Evolutionary conservation across 2,797 vertebrate species (phyloP), one percentile per base, ranked within the genome.

Genomic region (Enteromius viviparus): DNA sequence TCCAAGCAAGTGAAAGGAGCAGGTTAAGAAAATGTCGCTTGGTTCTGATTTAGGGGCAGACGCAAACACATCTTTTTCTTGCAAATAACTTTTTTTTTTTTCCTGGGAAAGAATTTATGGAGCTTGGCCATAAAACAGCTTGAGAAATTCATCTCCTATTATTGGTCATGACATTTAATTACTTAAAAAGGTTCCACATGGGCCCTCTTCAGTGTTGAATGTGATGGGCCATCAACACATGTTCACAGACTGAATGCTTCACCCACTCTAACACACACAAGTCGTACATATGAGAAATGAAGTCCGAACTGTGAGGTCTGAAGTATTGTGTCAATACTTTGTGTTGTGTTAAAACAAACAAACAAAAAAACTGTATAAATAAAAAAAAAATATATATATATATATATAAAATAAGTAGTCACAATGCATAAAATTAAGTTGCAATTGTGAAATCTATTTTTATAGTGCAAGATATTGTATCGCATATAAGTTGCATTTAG

Each of bases 151-250:
- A 66, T 72, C 84, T 86, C 64, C 81, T 55, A 68, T 88, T 88
- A 84, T 86, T 83, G 85, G 79, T 85, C 86, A 69, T 82, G 85
- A 85, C 83, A 78, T 87, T 85, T 89, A 81, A 87, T 89, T 87
- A 88, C 85, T 80, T 86, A 88, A 88, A 87, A 87, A 87, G 81
- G 74, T 85, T 89, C 87, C 85, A 85, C 85, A 84, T 81, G 80
- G 83, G 29, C 71, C 72, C 66, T 78, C 68, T 80, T 72, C 51
- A 40, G 60, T 53, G 47, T 68, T 80, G 68, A 34, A 85, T 51
- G 69, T 80, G 23, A 64, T 29, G 64, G 17, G 21, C 58, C 49
- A 37, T 72, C 75, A 53, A 83, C 71, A 65, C 58, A 76, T 37
- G 26, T 66, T 66, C 42, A 75, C 58, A 58, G 76, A 74, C 51